Conservation (phyloP, 2,113 vertebrate species). For the Dicrurus megarhynchus region DNA sequence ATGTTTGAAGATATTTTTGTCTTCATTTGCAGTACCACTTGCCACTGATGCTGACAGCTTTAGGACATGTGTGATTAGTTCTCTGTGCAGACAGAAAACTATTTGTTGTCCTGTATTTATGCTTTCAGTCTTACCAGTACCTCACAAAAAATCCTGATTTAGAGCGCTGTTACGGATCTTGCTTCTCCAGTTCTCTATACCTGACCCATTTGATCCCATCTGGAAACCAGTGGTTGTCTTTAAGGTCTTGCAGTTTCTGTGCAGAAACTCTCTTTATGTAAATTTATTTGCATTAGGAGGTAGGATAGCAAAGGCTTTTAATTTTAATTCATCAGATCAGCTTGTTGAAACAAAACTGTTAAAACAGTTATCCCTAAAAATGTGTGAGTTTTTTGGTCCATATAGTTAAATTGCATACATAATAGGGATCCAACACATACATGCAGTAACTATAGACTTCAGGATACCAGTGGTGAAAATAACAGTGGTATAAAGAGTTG, state of each 20-base stretch:
- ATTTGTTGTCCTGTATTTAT: neutral
- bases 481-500: neutral
- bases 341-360: neutral
- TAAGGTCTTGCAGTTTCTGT: neutral
- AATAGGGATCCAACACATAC: neutral
- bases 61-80: neutral
- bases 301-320: neutral
- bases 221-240: neutral
- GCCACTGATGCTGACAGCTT: neutral
- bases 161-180: neutral
- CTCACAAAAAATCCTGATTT: neutral
- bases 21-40: neutral
- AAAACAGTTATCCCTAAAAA: neutral
- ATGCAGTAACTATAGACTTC: neutral
- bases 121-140: neutral
- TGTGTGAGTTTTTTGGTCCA: neutral
- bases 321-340: neutral
- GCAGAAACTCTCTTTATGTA: neutral
- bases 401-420: neutral
- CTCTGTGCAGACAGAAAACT: neutral
- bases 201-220: neutral
- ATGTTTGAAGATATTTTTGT: slow-evolving; percentile 45
- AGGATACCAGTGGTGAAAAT: neutral
- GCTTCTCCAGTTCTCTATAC: neutral
- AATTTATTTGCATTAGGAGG: neutral